phyloP scores from a whole-genome alignment of 2,113 vertebrate genomes.

The Podiceps cristatus region DNA sequence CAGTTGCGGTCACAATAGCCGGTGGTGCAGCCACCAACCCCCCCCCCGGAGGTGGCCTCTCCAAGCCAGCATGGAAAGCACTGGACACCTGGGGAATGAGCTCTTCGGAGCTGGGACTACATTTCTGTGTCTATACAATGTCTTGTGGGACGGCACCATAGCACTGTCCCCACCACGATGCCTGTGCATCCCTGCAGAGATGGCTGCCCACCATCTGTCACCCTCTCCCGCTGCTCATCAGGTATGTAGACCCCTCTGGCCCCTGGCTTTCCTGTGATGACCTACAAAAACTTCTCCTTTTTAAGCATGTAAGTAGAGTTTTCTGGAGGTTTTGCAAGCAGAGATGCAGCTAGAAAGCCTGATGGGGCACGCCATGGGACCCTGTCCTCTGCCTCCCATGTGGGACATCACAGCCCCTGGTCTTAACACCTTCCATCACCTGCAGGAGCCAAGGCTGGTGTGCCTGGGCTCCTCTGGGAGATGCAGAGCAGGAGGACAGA shows the following conservation, averaged over 20 bases:
- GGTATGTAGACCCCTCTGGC: neutral
- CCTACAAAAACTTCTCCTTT: neutral
- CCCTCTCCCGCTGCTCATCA: neutral
- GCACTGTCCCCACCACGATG: neutral
- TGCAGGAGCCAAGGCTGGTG: neutral
- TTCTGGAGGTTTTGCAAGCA: neutral
- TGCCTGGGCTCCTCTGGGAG: neutral
- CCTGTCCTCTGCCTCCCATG: neutral
- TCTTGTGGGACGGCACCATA: neutral
- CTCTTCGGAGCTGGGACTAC: neutral
- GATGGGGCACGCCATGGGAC: neutral
- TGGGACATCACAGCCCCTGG: neutral
- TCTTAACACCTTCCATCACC: neutral
- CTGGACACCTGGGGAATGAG: too few relatives aligned
- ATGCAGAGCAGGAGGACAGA: neutral
- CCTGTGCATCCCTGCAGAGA: fast-evolving
- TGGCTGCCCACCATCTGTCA: neutral
- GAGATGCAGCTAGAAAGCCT: neutral
- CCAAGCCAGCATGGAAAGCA: fast-evolving
- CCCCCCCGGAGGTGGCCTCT: fast-evolving
- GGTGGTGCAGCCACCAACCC: neutral
- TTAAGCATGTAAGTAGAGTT: neutral
- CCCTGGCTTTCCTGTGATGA: neutral
- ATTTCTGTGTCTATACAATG: neutral
- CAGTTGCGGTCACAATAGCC: neutral